phyloP scores from a whole-genome alignment of 1,140 invertebrate genomes.

The Mesaphorura yosii region DNA sequence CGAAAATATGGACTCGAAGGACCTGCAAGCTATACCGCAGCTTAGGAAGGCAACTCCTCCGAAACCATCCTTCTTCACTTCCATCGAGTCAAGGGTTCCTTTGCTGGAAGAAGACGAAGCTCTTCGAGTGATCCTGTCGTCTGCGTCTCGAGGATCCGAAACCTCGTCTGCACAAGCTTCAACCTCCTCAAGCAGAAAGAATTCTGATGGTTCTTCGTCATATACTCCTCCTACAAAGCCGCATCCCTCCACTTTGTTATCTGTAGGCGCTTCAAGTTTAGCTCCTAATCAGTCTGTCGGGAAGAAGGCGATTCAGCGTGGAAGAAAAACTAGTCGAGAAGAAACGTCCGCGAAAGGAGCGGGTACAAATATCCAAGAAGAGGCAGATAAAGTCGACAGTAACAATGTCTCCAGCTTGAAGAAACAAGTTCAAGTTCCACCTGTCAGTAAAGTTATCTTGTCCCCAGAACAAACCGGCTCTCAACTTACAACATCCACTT shows the following conservation, averaged over 20 bases:
- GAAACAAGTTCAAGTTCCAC: no score
- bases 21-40: conserved; percentile 32
- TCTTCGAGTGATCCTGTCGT: conserved; percentile 32
- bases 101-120: conserved; percentile 35
- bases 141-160: conserved; percentile 1
- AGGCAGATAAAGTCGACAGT: no score
- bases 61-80: background rate
- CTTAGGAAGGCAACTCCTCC: conserved; percentile 30
- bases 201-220: conserved; percentile 1
- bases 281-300: background rate
- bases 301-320: background rate
- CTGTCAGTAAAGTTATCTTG: no score
- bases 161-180: background rate
- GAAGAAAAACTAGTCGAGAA: background rate
- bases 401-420: no score
- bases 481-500: background rate
- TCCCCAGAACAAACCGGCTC: background rate
- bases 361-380: no score
- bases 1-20: conserved; percentile 43
- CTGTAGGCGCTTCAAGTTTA: no score
- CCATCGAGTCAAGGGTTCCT: conserved; percentile 5
- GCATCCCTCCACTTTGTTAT: background rate
- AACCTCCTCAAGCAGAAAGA: conserved; percentile 2
- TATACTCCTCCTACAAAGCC: background rate
- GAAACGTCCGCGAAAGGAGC: background rate